Evolutionary conservation across 35 echinoderm and acorn worm species (phyloP).

Genomic region (Heliocidaris erythrogramma): DNA sequence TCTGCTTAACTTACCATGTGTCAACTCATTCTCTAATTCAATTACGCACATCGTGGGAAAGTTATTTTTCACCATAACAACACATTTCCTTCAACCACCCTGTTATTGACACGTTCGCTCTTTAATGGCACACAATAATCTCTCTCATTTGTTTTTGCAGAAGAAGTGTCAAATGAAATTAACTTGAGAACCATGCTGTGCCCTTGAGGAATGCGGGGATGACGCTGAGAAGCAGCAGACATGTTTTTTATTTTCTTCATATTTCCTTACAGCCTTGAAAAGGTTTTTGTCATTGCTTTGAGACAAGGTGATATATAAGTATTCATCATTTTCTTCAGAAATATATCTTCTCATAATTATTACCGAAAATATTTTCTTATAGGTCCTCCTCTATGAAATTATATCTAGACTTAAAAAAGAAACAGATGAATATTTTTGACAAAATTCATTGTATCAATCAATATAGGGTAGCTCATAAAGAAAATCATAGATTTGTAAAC

Average conservation of each 20-base stretch:
- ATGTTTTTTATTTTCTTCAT: neutral
- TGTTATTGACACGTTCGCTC: too few species aligned
- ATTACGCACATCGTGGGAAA: neutral
- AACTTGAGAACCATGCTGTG: neutral
- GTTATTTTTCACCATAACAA: neutral
- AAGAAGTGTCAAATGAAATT: neutral
- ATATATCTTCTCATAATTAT: too few species aligned
- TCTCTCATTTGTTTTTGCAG: conserved; percentile 17
- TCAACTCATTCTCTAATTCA: neutral
- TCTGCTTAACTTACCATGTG: neutral
- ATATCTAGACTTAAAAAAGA: too few species aligned
- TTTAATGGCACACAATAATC: neutral
- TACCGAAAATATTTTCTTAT: too few species aligned
- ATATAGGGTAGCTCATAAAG: too few species aligned
- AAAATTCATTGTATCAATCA: too few species aligned
- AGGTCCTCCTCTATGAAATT: too few species aligned
- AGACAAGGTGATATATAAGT: neutral
- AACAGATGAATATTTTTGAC: too few species aligned
- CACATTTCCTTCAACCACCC: neutral
- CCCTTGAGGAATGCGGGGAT: neutral
- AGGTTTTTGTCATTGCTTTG: neutral
- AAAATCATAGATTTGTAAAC: too few species aligned
- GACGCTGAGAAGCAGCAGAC: neutral
- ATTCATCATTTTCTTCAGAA: too few species aligned
- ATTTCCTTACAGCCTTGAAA: neutral